Evolutionary conservation across 2,888 invertebrate genomes (phyloP), one percentile per base, ranked within the genome.

Genomic region (Tethea ocularis): DNA sequence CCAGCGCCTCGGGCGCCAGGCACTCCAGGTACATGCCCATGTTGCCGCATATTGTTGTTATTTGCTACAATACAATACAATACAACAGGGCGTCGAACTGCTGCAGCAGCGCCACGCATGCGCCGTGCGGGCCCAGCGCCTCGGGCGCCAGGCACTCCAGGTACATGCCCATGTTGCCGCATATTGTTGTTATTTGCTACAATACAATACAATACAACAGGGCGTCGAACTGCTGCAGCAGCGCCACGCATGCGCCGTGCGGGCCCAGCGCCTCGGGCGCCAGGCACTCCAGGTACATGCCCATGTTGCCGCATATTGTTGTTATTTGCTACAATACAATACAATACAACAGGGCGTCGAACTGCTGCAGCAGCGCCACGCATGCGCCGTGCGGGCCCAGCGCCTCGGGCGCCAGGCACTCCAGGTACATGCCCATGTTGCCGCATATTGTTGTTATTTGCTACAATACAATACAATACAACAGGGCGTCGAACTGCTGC

Each of bases 361-460:
- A 94, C 80, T 97, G 97, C 62, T 96, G 94, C 69, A 99, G 94
- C 6, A 99, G 95, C 46, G 96, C 95, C 51, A 95, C 95, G 60
- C 96, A 94, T 0, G 96, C 95, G 51, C 95, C 92, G 1, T 95
- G 94, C 51, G 95, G 95, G 4, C 95, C 95, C 57, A 96, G 93
- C n/a, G 20, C 96, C 77, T 98, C 97, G 67, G 98, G 95, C 10
- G 98, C 97, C 59, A 99, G 94, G 86, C 97, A 98, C 79, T 98
- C 98, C 79, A 99, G 94, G 90, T 99, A 99, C 83, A 96, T 96
- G 1, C 98, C 97, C 81, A 99, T 95, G 90, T 99, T 99, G 82
- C 96, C 96, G 59, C 98, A 94, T 68, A 98, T 96, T 38, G 96
- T 95, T 8, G 96, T 95, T 62, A 99, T 92, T 88, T 91, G 89